phyloP scores from a whole-genome alignment of 2,113 vertebrate species.

The Misgurnus mizolepis region DNA sequence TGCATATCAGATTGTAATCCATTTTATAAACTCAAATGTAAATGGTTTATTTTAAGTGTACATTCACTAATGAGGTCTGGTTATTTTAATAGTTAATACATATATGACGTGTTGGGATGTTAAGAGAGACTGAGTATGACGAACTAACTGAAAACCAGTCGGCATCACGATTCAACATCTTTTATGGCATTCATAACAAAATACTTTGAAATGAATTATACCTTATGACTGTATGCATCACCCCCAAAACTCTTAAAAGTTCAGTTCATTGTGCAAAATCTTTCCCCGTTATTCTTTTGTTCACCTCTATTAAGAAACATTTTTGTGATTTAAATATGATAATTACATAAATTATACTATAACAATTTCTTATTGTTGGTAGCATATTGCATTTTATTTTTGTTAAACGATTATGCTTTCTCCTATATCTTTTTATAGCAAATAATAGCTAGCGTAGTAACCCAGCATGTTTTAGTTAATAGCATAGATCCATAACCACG shows the following conservation, averaged over 20 bases:
- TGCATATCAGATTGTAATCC: neutral
- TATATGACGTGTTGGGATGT: neutral
- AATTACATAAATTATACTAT: no score
- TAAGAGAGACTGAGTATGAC: neutral
- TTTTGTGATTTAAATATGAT: neutral
- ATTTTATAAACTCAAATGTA: neutral
- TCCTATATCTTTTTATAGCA: no score
- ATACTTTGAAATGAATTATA: neutral
- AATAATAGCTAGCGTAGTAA: no score
- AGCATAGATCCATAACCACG: no score
- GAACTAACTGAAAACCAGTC: neutral
- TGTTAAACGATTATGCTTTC: no score
- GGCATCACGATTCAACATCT: neutral
- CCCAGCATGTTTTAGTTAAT: no score
- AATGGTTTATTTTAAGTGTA: neutral
- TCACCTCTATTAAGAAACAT: neutral
- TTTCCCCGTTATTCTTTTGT: neutral
- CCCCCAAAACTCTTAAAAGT: no score
- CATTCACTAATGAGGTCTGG: neutral
- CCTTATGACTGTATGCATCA: no score
- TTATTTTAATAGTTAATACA: neutral
- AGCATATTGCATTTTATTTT: no score
- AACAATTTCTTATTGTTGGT: no score
- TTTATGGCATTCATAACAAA: neutral
- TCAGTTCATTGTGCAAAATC: no score